phyloP scores from a whole-genome alignment of 2,888 invertebrate genomes.

The Gymnocheta viridis region DNA sequence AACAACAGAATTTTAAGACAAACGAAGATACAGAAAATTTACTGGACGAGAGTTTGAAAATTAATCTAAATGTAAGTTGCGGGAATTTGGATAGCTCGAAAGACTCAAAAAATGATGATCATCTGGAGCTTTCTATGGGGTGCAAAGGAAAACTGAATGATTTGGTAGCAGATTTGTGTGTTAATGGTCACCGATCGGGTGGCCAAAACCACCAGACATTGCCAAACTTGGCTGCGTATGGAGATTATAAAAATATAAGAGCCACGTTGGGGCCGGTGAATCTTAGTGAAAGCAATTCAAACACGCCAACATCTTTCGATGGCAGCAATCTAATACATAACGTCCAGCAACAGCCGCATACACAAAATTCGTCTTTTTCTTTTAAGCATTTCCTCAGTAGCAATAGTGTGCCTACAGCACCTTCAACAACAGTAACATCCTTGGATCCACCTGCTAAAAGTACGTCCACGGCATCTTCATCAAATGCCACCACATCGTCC shows the following conservation, averaged over 20 bases:
- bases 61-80: conserved; percentile 28
- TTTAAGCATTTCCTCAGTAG: conserved; percentile 92
- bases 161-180: conserved; percentile 77
- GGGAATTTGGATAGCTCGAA: conserved; percentile 18
- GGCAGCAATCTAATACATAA: conserved; percentile 37
- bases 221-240: conserved; percentile 56
- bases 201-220: conserved; percentile 18
- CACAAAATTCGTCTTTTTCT: conserved; percentile 88
- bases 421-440: conserved; percentile 73
- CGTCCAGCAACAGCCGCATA: conserved; percentile 65
- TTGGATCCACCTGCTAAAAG: conserved; percentile 70
- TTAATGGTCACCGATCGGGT: conserved; percentile 70
- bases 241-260: conserved; percentile 77
- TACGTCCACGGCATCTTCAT: conserved; percentile 58
- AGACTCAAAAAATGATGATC: conserved; percentile 23
- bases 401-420: conserved; percentile 82
- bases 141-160: conserved; percentile 74
- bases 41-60: conserved; percentile 53
- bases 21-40: conserved; percentile 61
- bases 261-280: conserved; percentile 69
- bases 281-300: conserved; percentile 37
- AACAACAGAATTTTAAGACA: conserved; percentile 69
- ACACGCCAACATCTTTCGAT: conserved; percentile 11
- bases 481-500: conserved; percentile 52
- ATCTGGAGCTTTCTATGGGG: conserved; percentile 3